These are phyloP conservation scores for Acleris literana DNA, from an alignment of 2,888 invertebrate genomes.

Conservation along the genomic window DNA sequence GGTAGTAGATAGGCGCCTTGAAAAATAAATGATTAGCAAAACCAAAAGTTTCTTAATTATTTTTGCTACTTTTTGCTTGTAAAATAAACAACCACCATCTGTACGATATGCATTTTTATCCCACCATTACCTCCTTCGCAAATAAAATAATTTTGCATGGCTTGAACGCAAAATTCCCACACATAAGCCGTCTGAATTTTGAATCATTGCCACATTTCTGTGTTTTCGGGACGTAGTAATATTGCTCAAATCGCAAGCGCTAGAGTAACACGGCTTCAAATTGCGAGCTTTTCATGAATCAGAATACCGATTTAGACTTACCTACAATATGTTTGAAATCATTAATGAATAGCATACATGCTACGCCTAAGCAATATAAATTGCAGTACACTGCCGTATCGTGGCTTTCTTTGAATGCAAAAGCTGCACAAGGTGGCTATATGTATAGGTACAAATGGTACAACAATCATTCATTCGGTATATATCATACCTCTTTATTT, in stretches of 20 bases:
- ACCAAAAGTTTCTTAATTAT: too few relatives aligned
- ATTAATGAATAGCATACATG: constrained; percentile 26
- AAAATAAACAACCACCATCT: too few relatives aligned
- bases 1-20: too few relatives aligned
- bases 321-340: constrained; percentile 7
- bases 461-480: too few relatives aligned
- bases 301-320: constrained; percentile 55
- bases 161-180: constrained; percentile 4
- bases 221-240: constrained; percentile 4
- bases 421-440: too few relatives aligned
- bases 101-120: too few relatives aligned
- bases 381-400: neutral
- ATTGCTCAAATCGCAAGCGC: constrained; percentile 38
- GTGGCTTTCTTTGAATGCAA: too few relatives aligned
- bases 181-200: constrained; percentile 9
- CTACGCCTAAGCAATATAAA: constrained; percentile 7
- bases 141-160: neutral
- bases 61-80: too few relatives aligned
- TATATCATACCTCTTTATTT: too few relatives aligned
- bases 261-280: constrained; percentile 54
- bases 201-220: constrained; percentile 23
- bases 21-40: too few relatives aligned
- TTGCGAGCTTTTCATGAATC: constrained; percentile 58
- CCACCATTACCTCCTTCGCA: too few relatives aligned
- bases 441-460: too few relatives aligned